Conservation (phyloP, 1,140 invertebrate genomes). For the Aphis craccivora region DNA sequence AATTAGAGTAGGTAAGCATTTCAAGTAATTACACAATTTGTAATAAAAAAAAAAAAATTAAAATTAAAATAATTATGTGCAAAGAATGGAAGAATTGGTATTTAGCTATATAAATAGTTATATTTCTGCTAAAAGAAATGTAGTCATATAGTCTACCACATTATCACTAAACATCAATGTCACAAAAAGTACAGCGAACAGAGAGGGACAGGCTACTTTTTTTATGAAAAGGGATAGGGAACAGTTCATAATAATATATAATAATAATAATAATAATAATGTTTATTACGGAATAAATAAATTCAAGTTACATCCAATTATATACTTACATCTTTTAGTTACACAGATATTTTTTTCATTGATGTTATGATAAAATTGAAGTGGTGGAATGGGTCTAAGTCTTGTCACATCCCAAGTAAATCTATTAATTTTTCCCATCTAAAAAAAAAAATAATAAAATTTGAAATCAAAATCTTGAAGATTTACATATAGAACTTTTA, state of each 20-base stretch:
- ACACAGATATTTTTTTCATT: constrained; percentile 29
- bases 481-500: not conserved
- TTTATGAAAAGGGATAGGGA: not conserved
- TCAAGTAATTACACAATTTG: too few relatives aligned
- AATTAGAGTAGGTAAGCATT: too few relatives aligned
- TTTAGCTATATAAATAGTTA: too few relatives aligned
- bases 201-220: not conserved
- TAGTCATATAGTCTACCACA: too few relatives aligned
- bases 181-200: not conserved
- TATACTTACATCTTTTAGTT: constrained; percentile 36
- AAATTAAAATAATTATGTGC: too few relatives aligned
- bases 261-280: too few relatives aligned
- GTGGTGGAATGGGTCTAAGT: constrained; percentile 16
- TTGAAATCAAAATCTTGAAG: not conserved
- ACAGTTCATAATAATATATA: too few relatives aligned
- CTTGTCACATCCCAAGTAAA: constrained; percentile 28
- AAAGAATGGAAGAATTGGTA: too few relatives aligned
- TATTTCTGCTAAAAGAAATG: too few relatives aligned
- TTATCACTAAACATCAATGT: too few relatives aligned
- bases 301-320: not conserved
- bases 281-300: too few relatives aligned
- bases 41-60: too few relatives aligned
- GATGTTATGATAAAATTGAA: constrained; percentile 43
- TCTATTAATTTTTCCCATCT: constrained; percentile 18
- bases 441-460: not conserved